Evolutionary conservation across 2,113 vertebrate genomes (phyloP).

Genomic region (Dipodomys stephensi): DNA sequence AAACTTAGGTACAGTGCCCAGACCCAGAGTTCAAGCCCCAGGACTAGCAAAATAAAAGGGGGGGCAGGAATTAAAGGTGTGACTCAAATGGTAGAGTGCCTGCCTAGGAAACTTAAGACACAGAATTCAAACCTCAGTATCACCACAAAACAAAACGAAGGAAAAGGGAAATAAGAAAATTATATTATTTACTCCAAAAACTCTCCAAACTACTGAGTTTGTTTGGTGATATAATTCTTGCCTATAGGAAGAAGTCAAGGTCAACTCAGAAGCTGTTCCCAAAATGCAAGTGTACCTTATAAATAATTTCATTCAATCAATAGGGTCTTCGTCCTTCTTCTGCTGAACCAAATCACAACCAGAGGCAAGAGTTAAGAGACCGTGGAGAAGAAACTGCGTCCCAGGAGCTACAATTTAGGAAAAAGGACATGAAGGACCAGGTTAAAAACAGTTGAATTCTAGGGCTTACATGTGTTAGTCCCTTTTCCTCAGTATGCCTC

Average conservation of each 20-base stretch:
- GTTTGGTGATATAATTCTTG: conserved; percentile 9
- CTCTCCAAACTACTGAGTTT: background rate
- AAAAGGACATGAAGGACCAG: conserved; percentile 86
- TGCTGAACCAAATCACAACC: conserved; percentile 83
- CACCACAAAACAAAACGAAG: no score
- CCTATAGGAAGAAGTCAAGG: background rate
- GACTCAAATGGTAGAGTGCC: no score
- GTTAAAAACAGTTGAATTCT: conserved; percentile 61
- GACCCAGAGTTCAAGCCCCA: no score
- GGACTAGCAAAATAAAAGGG: no score
- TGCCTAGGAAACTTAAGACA: no score
- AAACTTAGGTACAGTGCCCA: no score
- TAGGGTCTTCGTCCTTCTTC: conserved; percentile 94
- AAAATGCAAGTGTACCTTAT: conserved; percentile 15
- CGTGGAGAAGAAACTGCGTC: conserved; percentile 59
- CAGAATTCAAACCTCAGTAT: no score
- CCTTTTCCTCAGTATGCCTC: background rate
- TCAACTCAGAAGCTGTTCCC: conserved; percentile 44
- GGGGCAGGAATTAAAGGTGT: no score
- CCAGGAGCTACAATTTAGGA: conserved; percentile 76
- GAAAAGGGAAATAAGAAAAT: background rate
- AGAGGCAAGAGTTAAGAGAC: conserved; percentile 68
- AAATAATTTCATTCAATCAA: conserved; percentile 59
- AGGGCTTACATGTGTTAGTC: background rate
- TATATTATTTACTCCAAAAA: background rate